Evolutionary conservation across 2,888 invertebrate species (phyloP), one percentile per base, ranked within the genome.

Genomic region (Empis livida): DNA sequence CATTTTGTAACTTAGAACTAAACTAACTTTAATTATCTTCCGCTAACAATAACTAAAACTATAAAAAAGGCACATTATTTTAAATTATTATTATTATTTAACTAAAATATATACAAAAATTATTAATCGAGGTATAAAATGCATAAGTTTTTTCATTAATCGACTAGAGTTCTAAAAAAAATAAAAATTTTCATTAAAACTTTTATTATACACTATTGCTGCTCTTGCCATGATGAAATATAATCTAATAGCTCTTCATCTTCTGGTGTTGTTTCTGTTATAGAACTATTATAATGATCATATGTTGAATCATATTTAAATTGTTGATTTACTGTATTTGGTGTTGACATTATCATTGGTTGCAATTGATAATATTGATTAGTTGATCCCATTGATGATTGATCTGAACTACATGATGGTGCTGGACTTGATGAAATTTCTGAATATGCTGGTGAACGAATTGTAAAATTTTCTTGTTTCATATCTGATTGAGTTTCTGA

Each of bases 161-260:
- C 23, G 23, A 27, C 23, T 27, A 27, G 23, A 27, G 20, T 3
- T 6, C 20, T n/a, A n/a, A n/a, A n/a, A n/a, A n/a, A n/a, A n/a
- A n/a, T n/a, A n/a, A n/a, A n/a, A n/a, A n/a, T n/a, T n/a, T n/a
- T n/a, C n/a, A n/a, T n/a, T n/a, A n/a, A n/a, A n/a, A n/a, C n/a
- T n/a, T n/a, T n/a, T n/a, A n/a, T n/a, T n/a, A n/a, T n/a, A n/a
- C n/a, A n/a, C n/a, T 43, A 45, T 62, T 51, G 62, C 49, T 65
- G 65, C 51, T 65, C 63, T 56, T 66, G 65, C 65, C 65, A 66
- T 51, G 63, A 49, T 11, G 64, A 65, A 31, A 66, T 66, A 44
- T 66, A 66, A 55, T 92, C 91, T 40, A 92, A 75, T 23, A 92
- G 78, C 62, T 90, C 90, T 68, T 92, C 91, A 66, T 91, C 91